Evolutionary conservation across 2,797 vertebrate genomes (phyloP), one percentile per base, ranked within the genome.

Genomic region (Poecilia gillii): DNA sequence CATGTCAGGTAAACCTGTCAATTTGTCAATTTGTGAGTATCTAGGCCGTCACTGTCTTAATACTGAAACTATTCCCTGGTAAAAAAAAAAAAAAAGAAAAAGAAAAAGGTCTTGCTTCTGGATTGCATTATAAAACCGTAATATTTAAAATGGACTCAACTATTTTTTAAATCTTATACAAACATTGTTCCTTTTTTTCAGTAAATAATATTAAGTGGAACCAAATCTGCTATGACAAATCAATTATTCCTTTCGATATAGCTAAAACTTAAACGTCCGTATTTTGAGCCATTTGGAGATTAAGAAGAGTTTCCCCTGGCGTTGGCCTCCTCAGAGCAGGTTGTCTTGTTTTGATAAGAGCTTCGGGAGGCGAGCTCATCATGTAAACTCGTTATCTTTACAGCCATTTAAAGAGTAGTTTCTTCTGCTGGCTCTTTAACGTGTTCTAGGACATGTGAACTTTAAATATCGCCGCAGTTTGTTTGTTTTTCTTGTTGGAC

Each of bases 281-380:
- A 46, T 80, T 82, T 59, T 79, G 53, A 39, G 46, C 28, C 47
- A 57, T 28, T 73, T 6, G 75, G 53, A 23, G 68, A 73, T 3
- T 25, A 28, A 72, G 77, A 3, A 1, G 39, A 49, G 41, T 73
- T 62, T 57, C 36, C 39, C 77, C 78, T 28, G 20, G 75, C 47
- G 0, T 20, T 39, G 82, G 77, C 86, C 84, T 83, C 86, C 23
- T 47, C 25, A 11, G 33, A 77, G 77, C 91, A 76, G 71, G 85
- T 91, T 90, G 90, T 84, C n/a, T 68, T 20, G 72, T 72, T 51
- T 71, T 92, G 94, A 94, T 94, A 94, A 95, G 92, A 84, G 33
- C 41, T 2, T 47, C 16, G 7, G 83, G 62, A 53, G 86, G 82
- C 85, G 89, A 90, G n/a, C 80, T 92, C 86, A 84, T 25, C 79